Evolutionary conservation across 1,140 invertebrate species (phyloP).

Genomic region (Heliconius hermathena): DNA sequence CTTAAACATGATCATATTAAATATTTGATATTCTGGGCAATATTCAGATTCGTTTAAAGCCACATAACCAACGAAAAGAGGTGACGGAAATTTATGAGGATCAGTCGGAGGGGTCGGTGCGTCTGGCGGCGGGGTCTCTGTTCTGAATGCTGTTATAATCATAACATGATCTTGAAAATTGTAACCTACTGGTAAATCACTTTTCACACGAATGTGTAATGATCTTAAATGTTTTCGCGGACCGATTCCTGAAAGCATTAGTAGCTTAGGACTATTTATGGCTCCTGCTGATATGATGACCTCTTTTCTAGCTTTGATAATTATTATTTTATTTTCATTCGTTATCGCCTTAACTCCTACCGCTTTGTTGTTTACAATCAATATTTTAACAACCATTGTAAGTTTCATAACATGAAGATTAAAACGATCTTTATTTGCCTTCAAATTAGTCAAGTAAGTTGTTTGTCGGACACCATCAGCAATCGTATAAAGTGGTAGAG

Average conservation of each 20-base stretch:
- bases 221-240: constrained; percentile 82
- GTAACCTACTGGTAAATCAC: constrained; percentile 86
- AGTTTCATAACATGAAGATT: constrained; percentile 77
- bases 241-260: constrained; percentile 87
- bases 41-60: constrained; percentile 34
- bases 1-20: constrained; percentile 31
- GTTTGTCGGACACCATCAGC: constrained; percentile 83
- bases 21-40: constrained; percentile 42
- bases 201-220: constrained; percentile 82
- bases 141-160: constrained; percentile 66
- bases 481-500: constrained; percentile 78
- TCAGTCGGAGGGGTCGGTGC: constrained; percentile 67
- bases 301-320: constrained; percentile 68
- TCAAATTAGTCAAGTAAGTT: constrained; percentile 82
- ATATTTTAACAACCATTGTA: constrained; percentile 65
- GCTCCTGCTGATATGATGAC: constrained; percentile 87
- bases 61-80: constrained; percentile 41
- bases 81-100: constrained; percentile 85
- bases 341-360: constrained; percentile 69
- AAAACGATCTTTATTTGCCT: constrained; percentile 69
- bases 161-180: constrained; percentile 87
- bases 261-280: constrained; percentile 84
- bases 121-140: constrained; percentile 57
- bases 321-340: constrained; percentile 77
- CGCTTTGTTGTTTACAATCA: constrained; percentile 85